A percentile compares a stretch with the other conserved stretches of the same genome.
phyloP scores from a whole-genome alignment of 2,113 vertebrate genomes.

The Megalops atlanticus region DNA sequence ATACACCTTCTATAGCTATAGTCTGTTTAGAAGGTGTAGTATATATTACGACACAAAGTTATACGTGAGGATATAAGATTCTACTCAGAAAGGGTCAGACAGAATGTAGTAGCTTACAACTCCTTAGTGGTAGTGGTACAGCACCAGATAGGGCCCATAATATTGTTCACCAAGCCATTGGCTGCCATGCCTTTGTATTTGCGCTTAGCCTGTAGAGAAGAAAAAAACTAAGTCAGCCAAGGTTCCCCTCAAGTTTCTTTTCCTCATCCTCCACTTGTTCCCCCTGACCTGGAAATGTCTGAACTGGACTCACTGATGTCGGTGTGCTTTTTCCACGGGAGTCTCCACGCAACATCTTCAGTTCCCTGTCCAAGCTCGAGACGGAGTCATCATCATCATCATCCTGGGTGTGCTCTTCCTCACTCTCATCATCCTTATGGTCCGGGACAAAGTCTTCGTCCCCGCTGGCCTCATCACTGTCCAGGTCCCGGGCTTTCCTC shows the following conservation, averaged over 20 bases:
- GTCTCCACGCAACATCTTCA: background rate
- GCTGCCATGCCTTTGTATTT: conserved; percentile 56
- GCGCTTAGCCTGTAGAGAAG: conserved; percentile 59
- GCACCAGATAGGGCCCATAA: conserved; percentile 76
- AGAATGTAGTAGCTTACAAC: conserved; percentile 68
- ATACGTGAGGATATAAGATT: too few species aligned
- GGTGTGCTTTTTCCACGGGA: background rate
- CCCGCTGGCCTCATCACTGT: conserved; percentile 36
- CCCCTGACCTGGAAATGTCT: background rate
- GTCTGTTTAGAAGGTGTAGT: background rate
- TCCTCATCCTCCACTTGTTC: background rate
- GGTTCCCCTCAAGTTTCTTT: background rate
- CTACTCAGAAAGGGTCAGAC: too few species aligned
- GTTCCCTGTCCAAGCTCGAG: conserved; percentile 51
- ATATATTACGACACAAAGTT: too few species aligned
- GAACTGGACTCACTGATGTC: conserved; percentile 10
- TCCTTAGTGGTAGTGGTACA: conserved; percentile 71
- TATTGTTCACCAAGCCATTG: conserved; percentile 72
- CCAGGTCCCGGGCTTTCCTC: conserved; percentile 44
- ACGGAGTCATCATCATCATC: conserved; percentile 64
- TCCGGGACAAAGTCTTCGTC: conserved; percentile 83
- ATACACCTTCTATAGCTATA: too few species aligned
- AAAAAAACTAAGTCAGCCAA: conserved; percentile 27
- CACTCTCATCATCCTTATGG: conserved; percentile 51
- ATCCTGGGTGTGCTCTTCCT: conserved; percentile 59